Conservation (phyloP, 2,888 invertebrate species). For the Orthosia gothica region DNA sequence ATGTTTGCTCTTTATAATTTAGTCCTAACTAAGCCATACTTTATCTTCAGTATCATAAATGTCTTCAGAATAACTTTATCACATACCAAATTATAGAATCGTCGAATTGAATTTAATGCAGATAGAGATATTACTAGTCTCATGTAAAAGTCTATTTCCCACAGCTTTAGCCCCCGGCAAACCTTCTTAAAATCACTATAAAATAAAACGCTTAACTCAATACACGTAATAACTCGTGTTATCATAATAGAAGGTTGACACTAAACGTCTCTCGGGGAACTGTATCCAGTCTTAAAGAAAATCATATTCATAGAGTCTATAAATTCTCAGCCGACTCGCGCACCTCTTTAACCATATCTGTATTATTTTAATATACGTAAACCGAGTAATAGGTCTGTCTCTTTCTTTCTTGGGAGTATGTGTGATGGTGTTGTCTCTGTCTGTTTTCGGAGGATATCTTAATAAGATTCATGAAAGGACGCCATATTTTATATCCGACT, state of each 20-base stretch:
- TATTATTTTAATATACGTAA: constrained; percentile 91
- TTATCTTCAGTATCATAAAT: not conserved
- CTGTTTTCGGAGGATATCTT: constrained; percentile 94
- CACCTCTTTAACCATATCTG: constrained; percentile 90
- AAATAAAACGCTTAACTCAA: constrained; percentile 45
- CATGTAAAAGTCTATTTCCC: too few relatives aligned
- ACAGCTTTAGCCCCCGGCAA: too few relatives aligned
- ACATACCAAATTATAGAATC: too few relatives aligned
- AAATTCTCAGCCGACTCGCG: constrained; percentile 84
- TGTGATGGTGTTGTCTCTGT: constrained; percentile 79
- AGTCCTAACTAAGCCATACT: too few relatives aligned
- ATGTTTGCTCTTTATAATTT: too few relatives aligned
- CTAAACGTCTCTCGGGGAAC: constrained; percentile 83
- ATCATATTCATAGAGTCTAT: constrained; percentile 91
- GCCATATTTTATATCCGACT: constrained; percentile 95
- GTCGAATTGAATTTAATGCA: not conserved
- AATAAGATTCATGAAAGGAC: constrained; percentile 96
- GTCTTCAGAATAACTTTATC: not conserved
- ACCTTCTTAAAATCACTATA: constrained; percentile 1
- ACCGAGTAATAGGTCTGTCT: constrained; percentile 79
- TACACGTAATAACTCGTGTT: constrained; percentile 61
- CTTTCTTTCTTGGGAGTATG: constrained; percentile 63
- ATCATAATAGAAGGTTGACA: constrained; percentile 78
- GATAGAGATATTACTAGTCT: too few relatives aligned
- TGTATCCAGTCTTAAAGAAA: constrained; percentile 89